Conservation (phyloP, 2,888 invertebrate species). For the Dicycla oo region DNA sequence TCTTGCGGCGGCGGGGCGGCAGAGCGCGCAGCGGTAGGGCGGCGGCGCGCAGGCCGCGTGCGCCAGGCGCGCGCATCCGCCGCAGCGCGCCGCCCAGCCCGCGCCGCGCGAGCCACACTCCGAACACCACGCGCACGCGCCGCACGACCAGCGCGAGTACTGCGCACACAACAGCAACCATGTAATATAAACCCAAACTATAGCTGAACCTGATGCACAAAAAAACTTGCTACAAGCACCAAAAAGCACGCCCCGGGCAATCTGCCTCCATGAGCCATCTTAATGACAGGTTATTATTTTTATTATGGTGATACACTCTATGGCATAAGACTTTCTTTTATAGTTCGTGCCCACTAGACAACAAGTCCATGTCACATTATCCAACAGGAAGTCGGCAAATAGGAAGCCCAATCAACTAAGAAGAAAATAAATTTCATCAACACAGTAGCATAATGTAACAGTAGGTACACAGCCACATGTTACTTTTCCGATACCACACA, state of each 20-base stretch:
- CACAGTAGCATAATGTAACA: background rate
- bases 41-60: constrained; percentile 55
- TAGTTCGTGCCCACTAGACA: background rate
- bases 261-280: background rate
- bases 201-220: background rate
- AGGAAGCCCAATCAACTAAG: background rate
- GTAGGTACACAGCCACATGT: background rate
- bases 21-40: constrained; percentile 59
- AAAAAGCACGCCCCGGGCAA: background rate
- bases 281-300: background rate
- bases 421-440: background rate
- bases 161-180: constrained; percentile 58
- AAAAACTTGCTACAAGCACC: background rate
- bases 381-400: background rate
- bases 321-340: background rate
- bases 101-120: constrained; percentile 81
- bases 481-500: background rate
- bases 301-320: no score
- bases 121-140: constrained; percentile 81
- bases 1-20: constrained; percentile 7
- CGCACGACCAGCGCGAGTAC: constrained; percentile 84
- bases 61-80: constrained; percentile 61
- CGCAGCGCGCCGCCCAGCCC: constrained; percentile 77
- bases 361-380: background rate
- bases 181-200: background rate